These are phyloP conservation scores for Brachyhypopomus gauderio DNA, from an alignment of 2,113 vertebrate species.

Conservation along the genomic window DNA sequence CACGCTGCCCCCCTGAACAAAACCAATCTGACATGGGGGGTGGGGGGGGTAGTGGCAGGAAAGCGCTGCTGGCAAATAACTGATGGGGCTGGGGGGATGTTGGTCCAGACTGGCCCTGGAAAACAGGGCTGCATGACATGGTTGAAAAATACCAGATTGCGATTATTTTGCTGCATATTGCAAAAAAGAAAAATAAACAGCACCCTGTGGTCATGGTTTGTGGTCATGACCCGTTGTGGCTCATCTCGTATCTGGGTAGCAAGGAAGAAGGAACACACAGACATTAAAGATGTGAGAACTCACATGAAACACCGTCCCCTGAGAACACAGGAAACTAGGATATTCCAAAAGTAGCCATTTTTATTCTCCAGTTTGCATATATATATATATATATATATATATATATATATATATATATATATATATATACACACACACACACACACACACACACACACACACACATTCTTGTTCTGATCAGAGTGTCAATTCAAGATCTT, in stretches of 20 bases:
- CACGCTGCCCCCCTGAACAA: constrained; percentile 44
- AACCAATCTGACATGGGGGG: constrained; percentile 9
- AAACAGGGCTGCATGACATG: background rate
- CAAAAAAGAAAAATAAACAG: too few relatives aligned
- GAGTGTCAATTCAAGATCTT: background rate
- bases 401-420: too few relatives aligned
- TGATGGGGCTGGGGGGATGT: constrained; percentile 39
- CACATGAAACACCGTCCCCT: background rate
- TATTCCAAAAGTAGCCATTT: background rate
- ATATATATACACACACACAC: too few relatives aligned
- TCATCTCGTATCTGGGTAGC: too few relatives aligned
- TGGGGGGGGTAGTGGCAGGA: constrained; percentile 6
- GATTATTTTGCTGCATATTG: too few relatives aligned
- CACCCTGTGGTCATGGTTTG: too few relatives aligned
- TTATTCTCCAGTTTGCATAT: background rate
- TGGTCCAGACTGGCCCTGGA: constrained; percentile 36
- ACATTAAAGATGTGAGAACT: too few relatives aligned
- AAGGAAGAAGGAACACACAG: too few relatives aligned
- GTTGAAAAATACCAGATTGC: too few relatives aligned
- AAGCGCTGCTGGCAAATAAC: constrained; percentile 49
- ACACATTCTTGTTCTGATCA: background rate
- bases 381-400: background rate
- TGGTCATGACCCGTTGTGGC: too few relatives aligned
- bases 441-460: too few relatives aligned
- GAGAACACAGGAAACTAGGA: background rate